phyloP scores from a whole-genome alignment of 1,140 invertebrate species.

The Drosophila yakuba region DNA sequence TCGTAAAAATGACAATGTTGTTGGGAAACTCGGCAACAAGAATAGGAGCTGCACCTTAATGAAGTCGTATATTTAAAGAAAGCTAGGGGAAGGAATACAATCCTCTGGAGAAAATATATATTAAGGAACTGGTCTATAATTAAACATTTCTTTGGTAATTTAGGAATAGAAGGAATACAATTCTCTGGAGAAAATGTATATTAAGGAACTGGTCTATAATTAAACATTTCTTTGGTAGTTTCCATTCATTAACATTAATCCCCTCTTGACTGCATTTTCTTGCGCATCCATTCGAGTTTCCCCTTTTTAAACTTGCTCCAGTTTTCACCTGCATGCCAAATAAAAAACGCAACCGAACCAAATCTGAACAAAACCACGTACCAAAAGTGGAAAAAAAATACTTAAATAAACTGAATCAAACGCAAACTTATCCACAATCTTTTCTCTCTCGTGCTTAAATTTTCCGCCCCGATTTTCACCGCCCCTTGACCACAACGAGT shows the following conservation, averaged over 20 bases:
- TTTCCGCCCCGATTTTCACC: not conserved
- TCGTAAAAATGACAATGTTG: conserved; percentile 36
- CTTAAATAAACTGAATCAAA: conserved; percentile 50
- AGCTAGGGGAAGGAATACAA: not conserved
- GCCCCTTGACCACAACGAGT: conserved; percentile 6
- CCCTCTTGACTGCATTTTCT: not conserved
- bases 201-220: not conserved
- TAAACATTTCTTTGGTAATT: too few relatives aligned
- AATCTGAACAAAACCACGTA: conserved; percentile 34
- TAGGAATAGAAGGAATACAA: not conserved
- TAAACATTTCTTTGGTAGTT: conserved; percentile 10
- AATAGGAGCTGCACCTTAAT: conserved; percentile 15
- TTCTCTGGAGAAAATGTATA: not conserved
- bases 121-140: not conserved
- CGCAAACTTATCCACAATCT: conserved; percentile 52
- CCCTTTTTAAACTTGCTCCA: conserved; percentile 30
- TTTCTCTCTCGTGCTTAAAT: conserved; percentile 14
- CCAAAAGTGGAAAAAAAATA: conserved; percentile 13
- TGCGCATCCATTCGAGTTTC: conserved; percentile 32
- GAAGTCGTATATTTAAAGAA: conserved; percentile 9
- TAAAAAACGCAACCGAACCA: conserved; percentile 22
- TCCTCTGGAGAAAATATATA: not conserved
- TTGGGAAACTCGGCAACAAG: not conserved
- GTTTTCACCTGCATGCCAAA: conserved; percentile 42
- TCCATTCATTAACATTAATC: conserved; percentile 1